Percentiles rank a stretch among this genome's conserved stretches.
phyloP scores from a whole-genome alignment of 1,140 invertebrate genomes.

The Microplitis mediator region DNA sequence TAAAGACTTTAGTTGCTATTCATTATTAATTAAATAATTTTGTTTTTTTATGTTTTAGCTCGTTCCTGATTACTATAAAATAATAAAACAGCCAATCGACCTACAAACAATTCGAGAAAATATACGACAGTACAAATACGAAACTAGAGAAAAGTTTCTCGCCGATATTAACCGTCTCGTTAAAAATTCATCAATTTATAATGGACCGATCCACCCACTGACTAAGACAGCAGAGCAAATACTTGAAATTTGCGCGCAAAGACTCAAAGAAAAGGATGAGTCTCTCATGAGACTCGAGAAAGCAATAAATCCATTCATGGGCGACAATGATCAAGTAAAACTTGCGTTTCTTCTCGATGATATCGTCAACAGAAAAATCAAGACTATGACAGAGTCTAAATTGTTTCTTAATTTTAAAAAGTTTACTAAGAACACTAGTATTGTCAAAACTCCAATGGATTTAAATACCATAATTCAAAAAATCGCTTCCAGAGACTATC shows the following conservation, averaged over 20 bases:
- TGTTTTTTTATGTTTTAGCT: slow-evolving; percentile 57
- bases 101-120: slow-evolving; percentile 95
- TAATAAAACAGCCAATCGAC: slow-evolving; percentile 94
- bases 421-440: slow-evolving; percentile 90
- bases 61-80: slow-evolving; percentile 93
- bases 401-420: slow-evolving; percentile 94
- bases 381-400: slow-evolving; percentile 87
- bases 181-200: slow-evolving; percentile 93
- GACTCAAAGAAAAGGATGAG: slow-evolving; percentile 91
- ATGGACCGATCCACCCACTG: slow-evolving; percentile 84
- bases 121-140: slow-evolving; percentile 90
- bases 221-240: slow-evolving; percentile 87
- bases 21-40: too few relatives aligned
- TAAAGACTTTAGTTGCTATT: too few relatives aligned
- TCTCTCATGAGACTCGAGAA: slow-evolving; percentile 95
- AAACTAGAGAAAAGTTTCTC: slow-evolving; percentile 91
- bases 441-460: slow-evolving; percentile 94
- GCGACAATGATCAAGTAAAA: slow-evolving; percentile 97
- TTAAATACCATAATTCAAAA: slow-evolving; percentile 89
- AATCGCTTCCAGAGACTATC: slow-evolving; percentile 91
- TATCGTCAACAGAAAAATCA: slow-evolving; percentile 81
- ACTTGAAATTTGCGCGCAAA: slow-evolving; percentile 84
- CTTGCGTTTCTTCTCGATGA: slow-evolving; percentile 94
- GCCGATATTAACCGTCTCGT: slow-evolving; percentile 95
- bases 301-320: slow-evolving; percentile 96